Evolutionary conservation across 2,797 vertebrate species (phyloP).

Genomic region (Synaphobranchus kaupii): DNA sequence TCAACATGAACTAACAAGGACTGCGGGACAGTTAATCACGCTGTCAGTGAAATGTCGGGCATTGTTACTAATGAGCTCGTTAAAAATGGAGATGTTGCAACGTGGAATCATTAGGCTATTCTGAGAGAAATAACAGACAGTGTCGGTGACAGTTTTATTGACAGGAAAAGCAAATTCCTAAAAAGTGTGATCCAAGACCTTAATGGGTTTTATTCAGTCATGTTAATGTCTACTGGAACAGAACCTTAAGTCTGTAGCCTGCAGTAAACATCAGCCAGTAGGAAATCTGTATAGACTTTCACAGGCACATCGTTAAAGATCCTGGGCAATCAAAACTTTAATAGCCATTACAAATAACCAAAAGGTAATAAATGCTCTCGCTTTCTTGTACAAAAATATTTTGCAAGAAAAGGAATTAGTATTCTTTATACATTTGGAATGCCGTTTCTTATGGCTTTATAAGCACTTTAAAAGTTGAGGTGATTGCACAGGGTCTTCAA

Average conservation of each 20-base stretch:
- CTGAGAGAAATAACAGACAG: background rate
- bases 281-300: background rate
- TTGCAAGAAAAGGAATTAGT: too few relatives aligned
- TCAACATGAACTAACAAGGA: background rate
- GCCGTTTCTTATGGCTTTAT: background rate
- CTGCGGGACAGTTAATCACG: background rate
- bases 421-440: too few relatives aligned
- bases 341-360: background rate
- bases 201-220: background rate
- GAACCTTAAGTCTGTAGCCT: background rate
- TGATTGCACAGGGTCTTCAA: background rate
- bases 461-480: background rate
- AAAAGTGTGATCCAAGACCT: background rate
- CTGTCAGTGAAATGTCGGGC: background rate
- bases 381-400: too few relatives aligned
- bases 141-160: background rate
- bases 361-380: too few relatives aligned
- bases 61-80: conserved; percentile 5
- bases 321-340: background rate
- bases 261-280: background rate
- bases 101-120: background rate
- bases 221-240: background rate
- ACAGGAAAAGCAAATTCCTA: conserved; percentile 3
- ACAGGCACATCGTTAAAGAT: background rate
- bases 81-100: background rate